Evolutionary conservation across 2,113 vertebrate genomes (phyloP), one percentile per base, ranked within the genome.

Genomic region (Planiliza haematocheilus): DNA sequence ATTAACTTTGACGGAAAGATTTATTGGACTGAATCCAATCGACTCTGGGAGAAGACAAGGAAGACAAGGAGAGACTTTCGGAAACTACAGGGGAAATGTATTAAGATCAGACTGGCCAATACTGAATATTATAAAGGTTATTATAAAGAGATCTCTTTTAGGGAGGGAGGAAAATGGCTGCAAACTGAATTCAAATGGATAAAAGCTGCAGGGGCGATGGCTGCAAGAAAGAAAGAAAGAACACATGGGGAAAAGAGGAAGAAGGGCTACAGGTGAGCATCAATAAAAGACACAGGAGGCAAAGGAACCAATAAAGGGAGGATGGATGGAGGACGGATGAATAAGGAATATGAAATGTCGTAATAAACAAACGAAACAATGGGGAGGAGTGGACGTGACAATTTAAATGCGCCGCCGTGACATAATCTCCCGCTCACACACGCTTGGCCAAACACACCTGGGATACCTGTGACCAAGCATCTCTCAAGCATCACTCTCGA

Each of bases 401-500:
- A n/a, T 10, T 56, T 14, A 14, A 74, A 34, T 34, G 13, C 8
- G 2, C 12, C 4, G 48, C 58, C 51, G 59, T 24, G 57, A 67
- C 17, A 5, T 0, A 36, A 71, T 20, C 73, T 42, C 49, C 49
- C 24, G 1, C 9, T 49, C 39, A n/a, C 56, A 52, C 48, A 24
- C 49, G 14, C 12, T 58, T 49, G 0, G 10, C 10, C 66, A 42
- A 65, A 77, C 48, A 21, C 75, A 82, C 71, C 74, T 77, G 71
- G 11, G 52, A 64, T 43, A 61, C 70, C 63, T 76, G 62, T 4
- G 77, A 74, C 21, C 39, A 10, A 70, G 51, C 30, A 8, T 16
- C 42, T 68, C 24, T 9, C 2, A n/a, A n/a, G n/a, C n/a, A n/a
- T n/a, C n/a, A 16, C 14, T 38, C 16, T 7, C n/a, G 13, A 58